Conservation (phyloP, 2,113 vertebrate species). For the Elachura formosa region DNA sequence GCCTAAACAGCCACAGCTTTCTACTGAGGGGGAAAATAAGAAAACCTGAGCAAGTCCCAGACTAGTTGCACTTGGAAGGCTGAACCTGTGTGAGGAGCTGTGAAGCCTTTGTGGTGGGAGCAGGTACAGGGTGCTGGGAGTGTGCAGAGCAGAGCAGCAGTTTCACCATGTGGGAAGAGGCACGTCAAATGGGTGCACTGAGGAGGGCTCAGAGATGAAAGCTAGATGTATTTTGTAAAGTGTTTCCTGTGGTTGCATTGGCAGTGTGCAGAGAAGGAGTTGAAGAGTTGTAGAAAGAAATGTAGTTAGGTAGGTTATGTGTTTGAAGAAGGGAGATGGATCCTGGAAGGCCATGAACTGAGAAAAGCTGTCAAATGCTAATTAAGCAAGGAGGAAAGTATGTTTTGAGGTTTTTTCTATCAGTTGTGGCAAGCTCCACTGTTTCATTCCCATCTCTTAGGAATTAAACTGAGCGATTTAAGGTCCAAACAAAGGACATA, state of each 20-base stretch:
- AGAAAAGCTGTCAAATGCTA: neutral
- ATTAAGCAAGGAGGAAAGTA: neutral
- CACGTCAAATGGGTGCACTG: rapidly evolving
- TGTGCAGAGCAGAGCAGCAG: neutral
- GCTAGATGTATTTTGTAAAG: neutral
- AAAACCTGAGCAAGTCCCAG: neutral
- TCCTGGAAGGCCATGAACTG: neutral
- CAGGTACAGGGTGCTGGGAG: rapidly evolving
- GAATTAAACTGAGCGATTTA: neutral
- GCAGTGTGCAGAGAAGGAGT: neutral
- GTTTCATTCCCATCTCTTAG: neutral
- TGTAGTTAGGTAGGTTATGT: neutral
- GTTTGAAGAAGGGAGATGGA: neutral
- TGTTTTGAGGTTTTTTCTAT: neutral
- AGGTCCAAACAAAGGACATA: neutral
- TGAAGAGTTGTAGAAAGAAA: neutral
- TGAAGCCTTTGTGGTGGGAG: neutral
- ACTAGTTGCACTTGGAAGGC: neutral
- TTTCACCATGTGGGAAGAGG: neutral
- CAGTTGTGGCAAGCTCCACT: neutral
- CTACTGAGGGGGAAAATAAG: no score
- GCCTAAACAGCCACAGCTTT: neutral
- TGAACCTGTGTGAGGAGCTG: rapidly evolving
- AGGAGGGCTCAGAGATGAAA: neutral
- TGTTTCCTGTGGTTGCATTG: neutral